Percentiles rank a stretch among this genome's conserved stretches.
Evolutionary conservation across 2,113 vertebrate genomes (phyloP).

Genomic region (Spheniscus mendiculus): DNA sequence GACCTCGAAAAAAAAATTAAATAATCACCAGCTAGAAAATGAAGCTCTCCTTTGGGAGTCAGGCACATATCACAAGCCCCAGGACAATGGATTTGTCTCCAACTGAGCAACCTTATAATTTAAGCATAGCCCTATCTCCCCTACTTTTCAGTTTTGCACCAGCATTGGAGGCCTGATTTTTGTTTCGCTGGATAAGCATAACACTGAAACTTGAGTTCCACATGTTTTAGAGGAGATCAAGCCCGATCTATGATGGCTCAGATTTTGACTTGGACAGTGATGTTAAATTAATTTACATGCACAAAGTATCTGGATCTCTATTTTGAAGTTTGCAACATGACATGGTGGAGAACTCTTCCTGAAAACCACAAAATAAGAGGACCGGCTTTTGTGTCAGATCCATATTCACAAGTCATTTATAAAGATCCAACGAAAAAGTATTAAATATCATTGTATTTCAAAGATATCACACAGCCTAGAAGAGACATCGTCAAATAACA

Average conservation of each 20-base stretch:
- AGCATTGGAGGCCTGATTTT: neutral
- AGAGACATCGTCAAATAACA: no score
- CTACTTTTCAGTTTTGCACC: neutral
- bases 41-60: neutral
- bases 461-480: neutral
- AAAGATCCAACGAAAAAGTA: neutral
- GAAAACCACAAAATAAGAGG: neutral
- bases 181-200: neutral
- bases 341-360: neutral
- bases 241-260: accelerated
- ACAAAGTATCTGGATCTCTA: neutral
- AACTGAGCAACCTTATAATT: neutral
- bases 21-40: neutral
- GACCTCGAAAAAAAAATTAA: no score
- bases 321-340: neutral
- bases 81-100: neutral
- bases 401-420: no score
- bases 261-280: neutral
- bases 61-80: neutral
- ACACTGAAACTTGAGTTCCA: neutral
- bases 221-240: neutral
- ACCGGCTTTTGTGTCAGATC: neutral
- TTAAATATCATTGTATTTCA: neutral
- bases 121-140: neutral
- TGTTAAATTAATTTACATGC: neutral